Base-by-base conservation (phyloP, 1,140 invertebrate species). In the Rhagoletis pomonella region DNA sequence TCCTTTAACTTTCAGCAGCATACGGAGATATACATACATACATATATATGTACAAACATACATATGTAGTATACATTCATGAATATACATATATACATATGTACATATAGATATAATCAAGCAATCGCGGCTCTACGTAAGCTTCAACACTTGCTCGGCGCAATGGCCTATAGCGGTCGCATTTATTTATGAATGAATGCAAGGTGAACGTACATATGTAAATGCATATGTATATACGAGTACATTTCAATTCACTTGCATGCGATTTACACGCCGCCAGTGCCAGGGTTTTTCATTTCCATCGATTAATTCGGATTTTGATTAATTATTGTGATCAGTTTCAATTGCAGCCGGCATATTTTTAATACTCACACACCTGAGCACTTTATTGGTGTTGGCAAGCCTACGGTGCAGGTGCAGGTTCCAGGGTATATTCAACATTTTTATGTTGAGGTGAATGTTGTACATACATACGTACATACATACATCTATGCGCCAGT, bases 171-270 rank as follows among this genome's bases (percentile, higher is more conserved):
- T 3, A 67, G 64, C 29, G 64, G n/a, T 81, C 47, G 73, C 47
- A 29, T 81, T 81, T 81, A 81, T 81, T 81, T 81, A 81, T 81
- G 73, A 81, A 81, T 81, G 73, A 81, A 81, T 81, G 73, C 73
- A 55, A 81, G 73, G 73, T 81, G 73, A 81, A 19, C 47, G 44
- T 14, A 62, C 0, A 5, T 62, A 14, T 7, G 60, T 55, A 55
- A 19, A 19, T 50, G 47, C n/a, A 81, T 19, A 10, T 55, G 12
- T 14, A 47, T 42, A 47, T 42, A 29, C 29, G 29, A 29, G 29
- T 29, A 29, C 29, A 29, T 29, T 29, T 29, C 29, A 29, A 29
- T 29, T 29, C 29, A 29, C 29, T 29, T 29, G 29, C 29, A 29
- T 29, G 29, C 29, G 29, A 29, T 29, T 29, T 29, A 29, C 29